Percentiles rank a stretch among this genome's conserved stretches.
phyloP scores from a whole-genome alignment of 2,888 invertebrate genomes.

The Brenthis ino region DNA sequence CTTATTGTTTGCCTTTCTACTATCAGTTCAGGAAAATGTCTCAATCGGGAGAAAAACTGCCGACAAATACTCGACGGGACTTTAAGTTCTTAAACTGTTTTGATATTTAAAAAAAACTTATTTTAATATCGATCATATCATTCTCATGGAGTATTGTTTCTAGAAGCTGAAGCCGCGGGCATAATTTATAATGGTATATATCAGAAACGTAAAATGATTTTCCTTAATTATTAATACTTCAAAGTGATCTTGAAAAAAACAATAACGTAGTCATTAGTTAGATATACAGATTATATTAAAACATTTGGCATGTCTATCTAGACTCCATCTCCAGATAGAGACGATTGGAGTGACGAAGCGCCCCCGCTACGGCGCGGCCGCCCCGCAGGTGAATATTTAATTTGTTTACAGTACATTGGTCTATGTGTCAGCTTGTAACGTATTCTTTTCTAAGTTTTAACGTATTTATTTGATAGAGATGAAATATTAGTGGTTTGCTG shows the following conservation, averaged over 20 bases:
- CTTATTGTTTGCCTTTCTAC: too few species aligned
- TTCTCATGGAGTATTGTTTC: too few species aligned
- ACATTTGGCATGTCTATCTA: constrained; percentile 50
- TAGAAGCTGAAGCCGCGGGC: background rate
- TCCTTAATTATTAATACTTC: background rate
- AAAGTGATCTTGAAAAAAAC: too few species aligned
- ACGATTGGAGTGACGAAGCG: constrained; percentile 72
- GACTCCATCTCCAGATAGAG: constrained; percentile 69
- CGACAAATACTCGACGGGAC: too few species aligned
- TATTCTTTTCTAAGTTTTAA: background rate
- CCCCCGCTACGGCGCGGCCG: constrained; percentile 54
- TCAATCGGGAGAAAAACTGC: too few species aligned
- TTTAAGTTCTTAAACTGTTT: too few species aligned
- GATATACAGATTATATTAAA: background rate
- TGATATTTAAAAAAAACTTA: too few species aligned
- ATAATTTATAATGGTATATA: background rate
- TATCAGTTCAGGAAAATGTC: too few species aligned
- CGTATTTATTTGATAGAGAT: too few species aligned
- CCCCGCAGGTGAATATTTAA: constrained; percentile 51
- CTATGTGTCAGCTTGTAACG: background rate
- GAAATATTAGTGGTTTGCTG: too few species aligned
- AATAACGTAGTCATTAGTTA: too few species aligned
- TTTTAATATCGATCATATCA: too few species aligned
- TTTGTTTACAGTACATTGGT: background rate
- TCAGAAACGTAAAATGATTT: background rate